Conservation (phyloP, 2,888 invertebrate species). For the Ecdyonurus torrentis region DNA sequence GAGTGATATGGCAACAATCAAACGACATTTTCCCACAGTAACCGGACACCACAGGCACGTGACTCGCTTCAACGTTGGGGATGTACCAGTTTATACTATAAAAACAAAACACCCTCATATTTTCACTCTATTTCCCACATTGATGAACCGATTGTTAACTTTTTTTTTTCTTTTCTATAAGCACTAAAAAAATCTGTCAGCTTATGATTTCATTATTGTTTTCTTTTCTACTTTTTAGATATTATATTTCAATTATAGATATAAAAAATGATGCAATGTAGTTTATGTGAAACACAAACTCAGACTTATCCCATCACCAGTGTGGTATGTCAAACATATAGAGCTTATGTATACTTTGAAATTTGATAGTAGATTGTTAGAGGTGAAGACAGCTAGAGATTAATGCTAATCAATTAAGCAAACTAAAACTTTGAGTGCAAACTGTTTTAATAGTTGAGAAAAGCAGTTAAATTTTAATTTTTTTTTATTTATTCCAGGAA, state of each 20-base stretch:
- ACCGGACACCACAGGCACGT: conserved; percentile 1
- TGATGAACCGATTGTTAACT: background rate
- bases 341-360: too few species aligned
- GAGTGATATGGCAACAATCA: background rate
- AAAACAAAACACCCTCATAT: too few species aligned
- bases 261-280: background rate
- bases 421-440: too few species aligned
- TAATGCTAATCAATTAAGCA: too few species aligned
- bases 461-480: too few species aligned
- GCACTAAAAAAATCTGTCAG: background rate
- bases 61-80: background rate
- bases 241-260: background rate
- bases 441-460: too few species aligned
- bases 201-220: background rate
- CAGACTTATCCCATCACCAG: background rate
- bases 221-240: background rate
- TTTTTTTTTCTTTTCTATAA: too few species aligned
- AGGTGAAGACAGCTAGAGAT: too few species aligned
- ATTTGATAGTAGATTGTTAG: too few species aligned
- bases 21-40: conserved; percentile 1
- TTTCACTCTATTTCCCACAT: too few species aligned
- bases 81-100: background rate
- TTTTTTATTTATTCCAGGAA: too few species aligned
- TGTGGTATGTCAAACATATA: too few species aligned
- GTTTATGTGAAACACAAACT: background rate